Conservation (phyloP, 2,113 vertebrate genomes). For the Uria lomvia region DNA sequence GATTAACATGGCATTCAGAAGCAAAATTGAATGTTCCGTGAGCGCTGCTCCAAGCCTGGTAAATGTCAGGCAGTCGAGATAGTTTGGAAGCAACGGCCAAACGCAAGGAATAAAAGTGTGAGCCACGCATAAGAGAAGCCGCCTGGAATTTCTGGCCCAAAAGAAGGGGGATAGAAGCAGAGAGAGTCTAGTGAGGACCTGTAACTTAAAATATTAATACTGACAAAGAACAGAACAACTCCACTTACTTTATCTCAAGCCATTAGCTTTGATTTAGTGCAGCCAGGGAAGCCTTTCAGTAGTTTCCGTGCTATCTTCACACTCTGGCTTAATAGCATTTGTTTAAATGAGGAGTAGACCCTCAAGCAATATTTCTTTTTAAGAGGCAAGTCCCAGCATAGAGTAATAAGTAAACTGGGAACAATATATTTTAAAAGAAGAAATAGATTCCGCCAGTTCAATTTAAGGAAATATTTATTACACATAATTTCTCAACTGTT, state of each 20-base stretch:
- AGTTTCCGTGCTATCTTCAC: conserved; percentile 61
- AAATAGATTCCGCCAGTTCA: conserved; percentile 54
- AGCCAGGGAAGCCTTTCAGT: conserved; percentile 52
- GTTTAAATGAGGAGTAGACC: conserved; percentile 70
- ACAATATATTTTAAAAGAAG: conserved; percentile 62
- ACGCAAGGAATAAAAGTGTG: background rate
- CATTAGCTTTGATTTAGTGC: conserved; percentile 71
- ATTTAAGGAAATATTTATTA: conserved; percentile 66
- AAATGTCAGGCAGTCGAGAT: conserved; percentile 34
- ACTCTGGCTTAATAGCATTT: conserved; percentile 68
- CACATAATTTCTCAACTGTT: conserved; percentile 63
- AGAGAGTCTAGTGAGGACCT: conserved; percentile 27
- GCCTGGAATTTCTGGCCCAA: conserved; percentile 43
- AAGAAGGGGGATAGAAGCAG: background rate
- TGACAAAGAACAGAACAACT: conserved; percentile 66
- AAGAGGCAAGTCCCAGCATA: conserved; percentile 54
- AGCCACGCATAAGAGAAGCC: background rate
- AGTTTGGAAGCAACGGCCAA: conserved; percentile 16
- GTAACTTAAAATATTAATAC: conserved; percentile 71
- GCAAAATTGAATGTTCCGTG: conserved; percentile 15
- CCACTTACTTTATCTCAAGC: conserved; percentile 63
- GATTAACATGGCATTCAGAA: conserved; percentile 31
- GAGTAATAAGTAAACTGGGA: conserved; percentile 67
- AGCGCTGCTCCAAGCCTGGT: background rate
- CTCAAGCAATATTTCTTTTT: conserved; percentile 68